Conservation (phyloP, 2,113 vertebrate species). For the Drymodes brunneopygia region DNA sequence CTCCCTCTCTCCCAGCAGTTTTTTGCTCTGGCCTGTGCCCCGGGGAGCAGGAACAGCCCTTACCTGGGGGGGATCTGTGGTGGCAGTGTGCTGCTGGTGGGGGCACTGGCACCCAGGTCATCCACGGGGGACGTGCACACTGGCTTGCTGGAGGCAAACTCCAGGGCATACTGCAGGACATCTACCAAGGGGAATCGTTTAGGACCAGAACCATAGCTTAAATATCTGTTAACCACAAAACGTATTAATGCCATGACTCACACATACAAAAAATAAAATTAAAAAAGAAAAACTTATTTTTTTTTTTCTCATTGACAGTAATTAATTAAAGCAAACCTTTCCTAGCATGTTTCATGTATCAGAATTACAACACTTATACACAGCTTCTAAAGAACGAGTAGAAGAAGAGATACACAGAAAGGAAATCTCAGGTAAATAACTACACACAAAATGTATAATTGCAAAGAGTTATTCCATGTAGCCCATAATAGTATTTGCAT, state of each 20-base stretch:
- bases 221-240: conserved; percentile 82
- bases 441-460: background rate
- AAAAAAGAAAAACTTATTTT: too few relatives aligned
- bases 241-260: conserved; percentile 35
- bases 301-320: background rate
- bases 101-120: conserved; percentile 85
- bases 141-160: conserved; percentile 97
- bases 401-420: background rate
- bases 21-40: background rate
- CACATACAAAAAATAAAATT: background rate
- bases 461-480: background rate
- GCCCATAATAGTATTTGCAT: background rate
- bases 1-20: background rate
- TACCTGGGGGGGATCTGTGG: conserved; percentile 80
- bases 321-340: background rate
- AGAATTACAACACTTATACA: background rate
- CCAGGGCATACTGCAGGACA: conserved; percentile 97
- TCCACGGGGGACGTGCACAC: conserved; percentile 93
- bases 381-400: background rate
- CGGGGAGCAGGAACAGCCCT: background rate
- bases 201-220: conserved; percentile 96
- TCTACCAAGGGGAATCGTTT: conserved; percentile 98
- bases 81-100: conserved; percentile 76
- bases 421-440: background rate
- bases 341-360: background rate